Base-by-base conservation (phyloP, 2,113 vertebrate species). In the Butastur rufipennis region DNA sequence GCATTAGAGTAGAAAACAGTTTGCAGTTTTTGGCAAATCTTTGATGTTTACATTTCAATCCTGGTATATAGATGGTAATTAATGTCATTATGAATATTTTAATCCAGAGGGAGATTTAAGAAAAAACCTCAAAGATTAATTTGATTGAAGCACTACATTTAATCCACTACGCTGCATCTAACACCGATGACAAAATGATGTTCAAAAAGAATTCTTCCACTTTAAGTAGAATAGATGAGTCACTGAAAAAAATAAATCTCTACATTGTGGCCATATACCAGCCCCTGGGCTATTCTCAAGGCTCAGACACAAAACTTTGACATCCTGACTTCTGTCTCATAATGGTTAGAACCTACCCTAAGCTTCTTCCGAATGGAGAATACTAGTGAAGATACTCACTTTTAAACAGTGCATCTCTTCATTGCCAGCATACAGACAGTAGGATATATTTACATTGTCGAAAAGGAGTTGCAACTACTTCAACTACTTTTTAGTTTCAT, bases 131-230 rank as follows among this genome's bases (percentile, higher is more conserved):
- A 45, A 82, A 82, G 74, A 93, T 83, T 75, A 82, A 85, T 88
- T 94, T 90, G 55, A 82, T n/a, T 82, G 74, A 96, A 94, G 71
- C 34, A 48, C 71, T 88, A 72, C 52, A 42, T 82, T 94, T 90
- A 96, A 95, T 95, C 78, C 47, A 56, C 79, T 81, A 32, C 12
- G 34, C 83, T 77, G 25, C 25, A 70, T 45, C 70, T 74, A 88
- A 85, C 29, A 48, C 25, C 48, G 53, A 85, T 20, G 53, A 75
- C 78, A 96, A 86, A 90, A 72, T 19, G 5, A 73, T 3, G 0
- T 58, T 78, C 32, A 66, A 83, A 95, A 84, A 75, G 48, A 81
- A 75, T 59, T 93, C 47, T 93, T 88, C 34, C 16, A 79, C 67
- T 90, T 94, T 10, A 79, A 1, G 11, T 12, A 31, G 16, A 87